Evolutionary conservation across 2,797 vertebrate genomes (phyloP).

Genomic region (Gouania willdenowi): DNA sequence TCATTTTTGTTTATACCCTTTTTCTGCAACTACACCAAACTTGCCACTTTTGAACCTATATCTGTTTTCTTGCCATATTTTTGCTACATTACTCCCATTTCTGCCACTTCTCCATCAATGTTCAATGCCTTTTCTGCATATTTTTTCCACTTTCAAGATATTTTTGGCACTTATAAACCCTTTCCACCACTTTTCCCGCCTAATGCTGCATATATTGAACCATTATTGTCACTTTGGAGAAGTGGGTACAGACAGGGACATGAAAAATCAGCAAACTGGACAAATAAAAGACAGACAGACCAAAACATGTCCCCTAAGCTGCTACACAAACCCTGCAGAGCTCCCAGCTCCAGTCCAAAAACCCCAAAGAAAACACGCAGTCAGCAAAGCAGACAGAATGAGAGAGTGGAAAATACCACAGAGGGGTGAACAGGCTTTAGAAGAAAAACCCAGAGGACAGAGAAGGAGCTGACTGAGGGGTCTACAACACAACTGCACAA

Average conservation of each 20-base stretch:
- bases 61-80: too few species aligned
- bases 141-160: too few species aligned
- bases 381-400: conserved; percentile 69
- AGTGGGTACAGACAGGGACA: conserved; percentile 10
- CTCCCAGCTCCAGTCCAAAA: conserved; percentile 47
- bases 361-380: conserved; percentile 65
- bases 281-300: conserved; percentile 25
- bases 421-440: conserved; percentile 39
- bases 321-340: conserved; percentile 39
- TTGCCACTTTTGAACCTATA: too few species aligned
- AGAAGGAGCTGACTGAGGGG: conserved; percentile 11
- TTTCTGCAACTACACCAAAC: too few species aligned
- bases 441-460: conserved; percentile 28
- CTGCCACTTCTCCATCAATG: too few species aligned
- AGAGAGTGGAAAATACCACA: conserved; percentile 72
- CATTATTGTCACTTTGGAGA: too few species aligned
- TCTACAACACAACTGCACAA: neutral
- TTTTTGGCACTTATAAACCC: too few species aligned
- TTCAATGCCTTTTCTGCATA: too few species aligned
- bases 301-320: conserved; percentile 31
- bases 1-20: too few species aligned
- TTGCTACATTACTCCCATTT: too few species aligned
- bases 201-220: too few species aligned
- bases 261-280: conserved; percentile 4
- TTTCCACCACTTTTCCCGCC: too few species aligned